Evolutionary conservation across 2,888 invertebrate species (phyloP).

Genomic region (Hirtodrosophila alboralis): DNA sequence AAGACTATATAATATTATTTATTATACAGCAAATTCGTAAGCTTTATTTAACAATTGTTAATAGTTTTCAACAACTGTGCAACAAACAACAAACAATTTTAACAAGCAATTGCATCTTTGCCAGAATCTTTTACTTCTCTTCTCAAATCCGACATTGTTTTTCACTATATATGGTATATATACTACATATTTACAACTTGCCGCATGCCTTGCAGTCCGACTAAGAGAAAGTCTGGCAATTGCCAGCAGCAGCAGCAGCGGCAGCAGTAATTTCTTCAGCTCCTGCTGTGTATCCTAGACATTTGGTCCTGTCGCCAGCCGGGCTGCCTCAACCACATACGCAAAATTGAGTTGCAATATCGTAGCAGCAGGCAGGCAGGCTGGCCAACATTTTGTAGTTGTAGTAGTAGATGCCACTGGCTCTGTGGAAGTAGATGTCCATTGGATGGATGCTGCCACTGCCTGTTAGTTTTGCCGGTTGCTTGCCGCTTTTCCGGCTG

Average conservation of each 20-base stretch:
- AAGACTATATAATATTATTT: too few species aligned
- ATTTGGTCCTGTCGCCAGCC: conserved; percentile 36
- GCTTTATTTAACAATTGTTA: conserved; percentile 26
- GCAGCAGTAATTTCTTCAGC: conserved; percentile 10
- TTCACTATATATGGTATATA: too few species aligned
- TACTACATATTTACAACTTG: conserved; percentile 34
- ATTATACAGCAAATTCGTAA: background rate
- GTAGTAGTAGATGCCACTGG: background rate
- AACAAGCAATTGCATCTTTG: conserved; percentile 35
- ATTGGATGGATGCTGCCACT: conserved; percentile 38
- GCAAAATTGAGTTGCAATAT: conserved; percentile 42
- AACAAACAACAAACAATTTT: conserved; percentile 26
- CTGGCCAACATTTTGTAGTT: conserved; percentile 21
- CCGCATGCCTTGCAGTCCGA: conserved; percentile 33
- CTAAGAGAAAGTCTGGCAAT: conserved; percentile 33
- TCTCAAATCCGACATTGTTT: conserved; percentile 40
- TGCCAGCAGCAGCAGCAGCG: too few species aligned
- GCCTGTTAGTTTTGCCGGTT: conserved; percentile 62
- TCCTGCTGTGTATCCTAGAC: conserved; percentile 4
- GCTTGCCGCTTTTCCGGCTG: conserved; percentile 70
- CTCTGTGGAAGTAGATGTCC: conserved; percentile 32
- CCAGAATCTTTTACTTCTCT: background rate
- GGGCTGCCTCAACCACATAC: conserved; percentile 45
- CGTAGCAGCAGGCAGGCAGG: conserved; percentile 7
- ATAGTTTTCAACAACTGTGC: conserved; percentile 7